Evolutionary conservation across 1,140 invertebrate genomes (phyloP), one percentile per base, ranked within the genome.

Genomic region (Neodiprion fabricii): DNA sequence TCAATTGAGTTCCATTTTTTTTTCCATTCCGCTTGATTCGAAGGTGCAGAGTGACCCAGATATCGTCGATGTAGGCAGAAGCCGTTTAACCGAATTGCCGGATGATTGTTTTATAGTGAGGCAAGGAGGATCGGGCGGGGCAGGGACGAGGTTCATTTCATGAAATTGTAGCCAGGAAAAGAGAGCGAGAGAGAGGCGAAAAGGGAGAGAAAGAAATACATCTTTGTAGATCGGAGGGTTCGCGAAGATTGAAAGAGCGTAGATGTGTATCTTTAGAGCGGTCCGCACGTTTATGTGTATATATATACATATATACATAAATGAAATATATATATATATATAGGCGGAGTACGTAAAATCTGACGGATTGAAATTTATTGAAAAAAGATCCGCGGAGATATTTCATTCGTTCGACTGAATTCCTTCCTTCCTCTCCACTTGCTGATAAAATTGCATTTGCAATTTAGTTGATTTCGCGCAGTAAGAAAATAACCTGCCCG

Each of bases 281-380:
- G n/a, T 61, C 11, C n/a, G 5, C 53, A 1, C 28, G 28, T 40
- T 40, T 40, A 40, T 40, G 28, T 40, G 28, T 40, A 1, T 28
- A 28, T 28, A 40, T 40, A 40, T 40, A n/a, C n/a, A 40, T 40
- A 40, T 40, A 40, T 40, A 40, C 5, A 40, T 40, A 40, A 3
- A 40, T 40, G 17, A 21, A 21, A 53, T 53, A 17, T 17, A 21
- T 21, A 21, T 21, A 21, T 21, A 21, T 21, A 21, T 40, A 40
- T 40, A 40, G 28, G 28, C 5, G 28, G 28, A 3, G 28, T 40
- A 40, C 28, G 28, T 40, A 61, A 61, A 61, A 61, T 61, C 53
- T 61, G 53, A 61, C 53, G 53, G 11, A 61, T 61, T 61, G 53
- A 61, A 61, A 61, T 61, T 61, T 61, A 61, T 61, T 61, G 53